Conservation (phyloP, 2,888 invertebrate species). For the Dicranocentrus wangi region DNA sequence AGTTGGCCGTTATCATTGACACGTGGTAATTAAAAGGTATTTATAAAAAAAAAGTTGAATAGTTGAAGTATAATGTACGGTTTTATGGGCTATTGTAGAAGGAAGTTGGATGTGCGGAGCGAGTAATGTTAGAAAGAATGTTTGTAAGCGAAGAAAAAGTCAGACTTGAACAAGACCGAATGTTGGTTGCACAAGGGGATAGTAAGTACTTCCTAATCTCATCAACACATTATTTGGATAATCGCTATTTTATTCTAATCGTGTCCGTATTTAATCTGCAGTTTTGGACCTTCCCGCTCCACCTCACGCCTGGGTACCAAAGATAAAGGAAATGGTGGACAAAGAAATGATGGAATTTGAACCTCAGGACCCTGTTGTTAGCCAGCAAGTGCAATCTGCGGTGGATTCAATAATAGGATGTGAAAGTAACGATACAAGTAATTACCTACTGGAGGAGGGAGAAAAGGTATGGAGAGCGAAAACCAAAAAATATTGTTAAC, state of each 20-base stretch:
- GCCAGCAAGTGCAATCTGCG: slow-evolving; percentile 73
- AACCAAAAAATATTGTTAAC: not conserved
- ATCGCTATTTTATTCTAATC: not conserved
- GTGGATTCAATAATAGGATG: slow-evolving; percentile 72
- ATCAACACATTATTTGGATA: not conserved
- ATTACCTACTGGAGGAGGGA: slow-evolving; percentile 64
- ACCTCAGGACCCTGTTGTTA: slow-evolving; percentile 70
- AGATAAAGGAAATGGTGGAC: slow-evolving; percentile 72
- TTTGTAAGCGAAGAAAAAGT: slow-evolving; percentile 72
- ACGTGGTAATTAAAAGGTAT: too few species aligned
- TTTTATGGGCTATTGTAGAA: slow-evolving; percentile 59
- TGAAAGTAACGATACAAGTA: slow-evolving; percentile 63
- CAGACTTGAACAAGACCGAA: slow-evolving; percentile 66
- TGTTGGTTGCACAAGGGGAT: slow-evolving; percentile 70
- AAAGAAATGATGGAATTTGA: slow-evolving; percentile 72
- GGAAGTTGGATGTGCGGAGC: slow-evolving; percentile 71
- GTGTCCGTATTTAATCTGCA: slow-evolving; percentile 25
- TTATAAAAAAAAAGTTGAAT: too few species aligned
- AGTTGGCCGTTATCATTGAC: too few species aligned
- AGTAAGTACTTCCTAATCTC: slow-evolving; percentile 52
- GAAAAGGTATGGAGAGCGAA: slow-evolving; percentile 65
- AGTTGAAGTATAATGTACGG: not conserved
- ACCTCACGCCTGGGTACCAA: slow-evolving; percentile 70
- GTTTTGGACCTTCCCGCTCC: slow-evolving; percentile 72
- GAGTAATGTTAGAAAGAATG: slow-evolving; percentile 72